Base-by-base conservation (phyloP, 1,140 invertebrate species). In the Grapholita molesta region DNA sequence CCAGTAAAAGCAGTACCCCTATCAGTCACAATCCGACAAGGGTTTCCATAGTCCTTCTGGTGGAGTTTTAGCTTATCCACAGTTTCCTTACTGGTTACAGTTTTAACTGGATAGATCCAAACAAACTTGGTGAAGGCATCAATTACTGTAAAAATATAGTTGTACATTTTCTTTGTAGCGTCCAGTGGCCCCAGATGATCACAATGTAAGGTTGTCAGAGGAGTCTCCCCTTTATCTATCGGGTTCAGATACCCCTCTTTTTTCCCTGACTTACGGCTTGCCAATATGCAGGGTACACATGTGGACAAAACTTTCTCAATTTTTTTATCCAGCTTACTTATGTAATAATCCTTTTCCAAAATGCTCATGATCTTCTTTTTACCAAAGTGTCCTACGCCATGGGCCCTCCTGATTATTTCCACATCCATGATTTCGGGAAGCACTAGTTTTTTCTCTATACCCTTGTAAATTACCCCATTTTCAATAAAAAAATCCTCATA, bases 61-160 rank as follows among this genome's bases (percentile, higher is more conserved):
- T 67, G 65, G 0, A 42, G 15, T 23, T n/a, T 21, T 28, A 52
- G 8, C 23, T 67, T 67, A 1, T 67, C 38, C 23, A 52, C 33
- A 18, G 23, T 33, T 21, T 48, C 65, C 11, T 71, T 64, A 1
- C 78, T 64, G 2, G 69, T 78, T 2, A 78, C 82, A 0, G 75
- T 71, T 55, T 79, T 82, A n/a, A 78, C 71, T 3, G 82, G 57
- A 57, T 79, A 82, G 53, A 89, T 18, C 73, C 75, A 82, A 8
- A 70, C 69, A 71, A 87, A 90, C 61, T 89, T 89, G 0, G 80
- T 73, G 74, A 87, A 89, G 3, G 70, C 74, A 68, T 89, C 81
- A 6, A 86, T 70, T 6, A 92, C 70, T 0, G 70, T 75, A 1
- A 90, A 75, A 2, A 91, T 74, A 70, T 89, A 73, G 33, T 77